Evolutionary conservation across 2,888 invertebrate genomes (phyloP).

Genomic region (Gisinianus flammeolus): DNA sequence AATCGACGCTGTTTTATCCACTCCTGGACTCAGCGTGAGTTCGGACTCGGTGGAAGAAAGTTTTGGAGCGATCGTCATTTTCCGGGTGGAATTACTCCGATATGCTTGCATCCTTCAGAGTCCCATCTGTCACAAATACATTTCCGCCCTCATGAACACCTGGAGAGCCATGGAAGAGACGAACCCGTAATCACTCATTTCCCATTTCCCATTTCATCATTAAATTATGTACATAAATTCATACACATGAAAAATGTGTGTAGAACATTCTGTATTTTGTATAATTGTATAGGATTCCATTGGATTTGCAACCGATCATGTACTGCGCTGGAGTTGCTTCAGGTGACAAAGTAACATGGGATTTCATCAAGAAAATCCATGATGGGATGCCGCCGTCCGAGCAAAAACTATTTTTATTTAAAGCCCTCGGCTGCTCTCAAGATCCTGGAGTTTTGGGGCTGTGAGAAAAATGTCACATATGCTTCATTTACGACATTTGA

Average conservation of each 20-base stretch:
- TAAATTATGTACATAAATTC: neutral
- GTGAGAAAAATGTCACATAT: neutral
- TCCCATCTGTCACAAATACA: conserved; percentile 8
- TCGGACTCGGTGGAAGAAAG: neutral
- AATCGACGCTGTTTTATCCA: conserved; percentile 9
- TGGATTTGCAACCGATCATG: conserved; percentile 15
- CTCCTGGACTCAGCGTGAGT: neutral
- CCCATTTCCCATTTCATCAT: too few relatives aligned
- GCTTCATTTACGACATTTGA: neutral
- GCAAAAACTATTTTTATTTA: conserved; percentile 13
- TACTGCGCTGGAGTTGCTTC: conserved; percentile 14
- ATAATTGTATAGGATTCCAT: conserved; percentile 2
- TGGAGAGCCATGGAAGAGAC: conserved; percentile 6
- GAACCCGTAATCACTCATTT: conserved; percentile 3
- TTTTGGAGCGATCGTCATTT: neutral
- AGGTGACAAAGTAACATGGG: conserved; percentile 11
- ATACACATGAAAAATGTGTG: neutral
- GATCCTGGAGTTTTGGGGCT: neutral
- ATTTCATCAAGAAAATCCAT: conserved; percentile 20
- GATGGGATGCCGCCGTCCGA: conserved; percentile 16
- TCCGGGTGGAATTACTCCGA: conserved; percentile 18
- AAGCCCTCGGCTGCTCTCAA: conserved; percentile 7
- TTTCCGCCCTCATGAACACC: neutral
- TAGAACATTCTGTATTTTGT: neutral
- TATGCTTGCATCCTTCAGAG: conserved; percentile 12